These are phyloP conservation scores for Patella pellucida DNA, from an alignment of 2,888 invertebrate genomes.

Conservation along the genomic window DNA sequence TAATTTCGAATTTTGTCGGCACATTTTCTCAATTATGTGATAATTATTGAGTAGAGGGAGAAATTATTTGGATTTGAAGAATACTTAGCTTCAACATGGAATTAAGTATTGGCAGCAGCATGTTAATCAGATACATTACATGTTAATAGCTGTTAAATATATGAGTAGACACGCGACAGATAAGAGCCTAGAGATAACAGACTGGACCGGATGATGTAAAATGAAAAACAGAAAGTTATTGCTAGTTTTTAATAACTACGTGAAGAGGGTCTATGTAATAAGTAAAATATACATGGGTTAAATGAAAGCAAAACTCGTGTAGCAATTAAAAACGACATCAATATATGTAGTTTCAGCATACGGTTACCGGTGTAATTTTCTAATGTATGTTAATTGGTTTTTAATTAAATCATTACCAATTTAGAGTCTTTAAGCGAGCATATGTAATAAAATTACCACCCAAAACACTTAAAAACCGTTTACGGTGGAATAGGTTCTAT, in stretches of 20 bases:
- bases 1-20: conserved; percentile 10
- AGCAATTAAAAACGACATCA: too few species aligned
- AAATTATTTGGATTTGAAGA: conserved; percentile 2
- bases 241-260: neutral
- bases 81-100: conserved; percentile 9
- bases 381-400: too few species aligned
- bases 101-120: neutral
- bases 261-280: too few species aligned
- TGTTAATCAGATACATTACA: conserved; percentile 4
- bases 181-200: neutral
- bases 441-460: too few species aligned
- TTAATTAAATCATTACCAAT: too few species aligned
- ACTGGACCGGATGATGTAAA: conserved; percentile 5
- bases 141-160: conserved; percentile 2
- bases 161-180: conserved; percentile 10
- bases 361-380: too few species aligned
- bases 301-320: too few species aligned
- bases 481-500: too few species aligned
- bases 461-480: too few species aligned
- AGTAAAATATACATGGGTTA: too few species aligned
- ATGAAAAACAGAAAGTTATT: neutral
- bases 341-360: too few species aligned
- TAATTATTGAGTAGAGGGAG: neutral
- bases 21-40: conserved; percentile 2
- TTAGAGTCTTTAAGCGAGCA: too few species aligned